These are phyloP conservation scores for Columba guinea DNA, from an alignment of 2,797 vertebrate species.

Conservation along the genomic window DNA sequence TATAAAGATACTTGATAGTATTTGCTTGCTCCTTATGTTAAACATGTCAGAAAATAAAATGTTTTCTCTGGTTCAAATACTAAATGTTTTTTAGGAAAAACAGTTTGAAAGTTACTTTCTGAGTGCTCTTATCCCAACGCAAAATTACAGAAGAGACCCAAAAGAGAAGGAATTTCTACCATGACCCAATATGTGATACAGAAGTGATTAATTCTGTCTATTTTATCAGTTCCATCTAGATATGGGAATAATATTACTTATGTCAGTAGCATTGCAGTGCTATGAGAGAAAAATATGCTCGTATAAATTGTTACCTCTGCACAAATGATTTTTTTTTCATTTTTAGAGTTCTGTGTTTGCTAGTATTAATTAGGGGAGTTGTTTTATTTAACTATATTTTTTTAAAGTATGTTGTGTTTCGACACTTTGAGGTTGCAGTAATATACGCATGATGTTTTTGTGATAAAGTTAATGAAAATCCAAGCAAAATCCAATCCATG, in stretches of 20 bases:
- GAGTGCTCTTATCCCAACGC: not conserved
- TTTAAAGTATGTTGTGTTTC: rapidly evolving
- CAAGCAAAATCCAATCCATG: no score
- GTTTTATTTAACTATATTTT: not conserved
- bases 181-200: not conserved
- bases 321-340: not conserved
- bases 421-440: not conserved
- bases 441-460: not conserved
- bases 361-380: not conserved
- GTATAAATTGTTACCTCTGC: not conserved
- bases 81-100: not conserved
- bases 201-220: rapidly evolving
- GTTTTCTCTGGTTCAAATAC: not conserved
- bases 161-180: not conserved
- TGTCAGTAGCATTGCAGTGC: not conserved
- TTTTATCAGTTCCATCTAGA: not conserved
- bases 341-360: not conserved
- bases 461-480: not conserved
- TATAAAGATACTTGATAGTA: not conserved
- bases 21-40: not conserved
- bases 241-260: not conserved
- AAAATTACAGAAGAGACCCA: not conserved
- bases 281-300: not conserved
- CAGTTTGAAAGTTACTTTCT: not conserved
- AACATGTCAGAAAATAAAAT: not conserved